phyloP scores from a whole-genome alignment of 2,797 vertebrate genomes.

The Poecilia wingei region DNA sequence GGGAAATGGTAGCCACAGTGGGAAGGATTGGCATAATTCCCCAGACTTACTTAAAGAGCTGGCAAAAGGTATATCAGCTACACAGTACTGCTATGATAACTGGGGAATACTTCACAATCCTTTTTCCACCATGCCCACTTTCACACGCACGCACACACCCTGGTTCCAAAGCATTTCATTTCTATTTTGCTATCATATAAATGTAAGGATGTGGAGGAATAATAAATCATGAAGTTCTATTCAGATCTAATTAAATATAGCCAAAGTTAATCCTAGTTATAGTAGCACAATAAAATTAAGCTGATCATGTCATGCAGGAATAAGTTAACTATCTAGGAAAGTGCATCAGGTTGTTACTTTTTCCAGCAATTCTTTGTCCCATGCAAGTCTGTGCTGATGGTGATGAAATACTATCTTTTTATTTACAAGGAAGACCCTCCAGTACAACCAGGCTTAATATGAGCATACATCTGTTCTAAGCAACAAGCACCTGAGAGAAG shows the following conservation, averaged over 20 bases:
- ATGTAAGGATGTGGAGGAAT: not conserved
- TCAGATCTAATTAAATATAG: not conserved
- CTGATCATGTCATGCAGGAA: not conserved
- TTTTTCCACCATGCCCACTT: constrained; percentile 7
- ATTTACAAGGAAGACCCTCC: not conserved
- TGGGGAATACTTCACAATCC: constrained; percentile 34
- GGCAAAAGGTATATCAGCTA: constrained; percentile 39
- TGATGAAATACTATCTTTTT: not conserved
- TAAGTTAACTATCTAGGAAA: not conserved
- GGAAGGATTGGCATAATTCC: constrained; percentile 34
- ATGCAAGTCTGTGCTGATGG: not conserved
- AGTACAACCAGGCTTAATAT: not conserved
- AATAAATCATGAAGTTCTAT: not conserved
- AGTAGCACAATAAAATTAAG: not conserved
- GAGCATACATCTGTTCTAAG: not conserved
- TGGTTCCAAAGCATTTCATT: not conserved
- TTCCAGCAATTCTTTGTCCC: not conserved
- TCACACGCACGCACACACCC: no score
- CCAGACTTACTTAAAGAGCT: constrained; percentile 29
- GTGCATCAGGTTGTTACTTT: not conserved
- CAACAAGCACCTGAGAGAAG: no score
- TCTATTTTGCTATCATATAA: constrained; percentile 2
- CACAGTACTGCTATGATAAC: constrained; percentile 32
- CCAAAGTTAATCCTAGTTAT: not conserved
- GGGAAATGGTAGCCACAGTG: constrained; percentile 27